Evolutionary conservation across 2,113 vertebrate genomes (phyloP).

Genomic region (Antennarius striatus): DNA sequence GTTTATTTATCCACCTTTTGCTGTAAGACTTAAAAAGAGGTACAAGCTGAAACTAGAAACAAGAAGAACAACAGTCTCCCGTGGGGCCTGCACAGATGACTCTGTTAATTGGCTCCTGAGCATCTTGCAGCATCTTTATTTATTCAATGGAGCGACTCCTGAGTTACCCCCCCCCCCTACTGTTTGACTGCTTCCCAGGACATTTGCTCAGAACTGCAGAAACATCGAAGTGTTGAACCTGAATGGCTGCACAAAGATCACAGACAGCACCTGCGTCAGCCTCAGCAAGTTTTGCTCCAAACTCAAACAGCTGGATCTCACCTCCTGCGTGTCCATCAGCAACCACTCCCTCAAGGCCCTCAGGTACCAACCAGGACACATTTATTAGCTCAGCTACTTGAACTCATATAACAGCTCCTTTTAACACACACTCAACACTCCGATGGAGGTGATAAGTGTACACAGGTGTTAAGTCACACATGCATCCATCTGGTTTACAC

Average conservation of each 20-base stretch:
- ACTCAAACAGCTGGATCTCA: conserved; percentile 93
- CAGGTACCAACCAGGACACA: conserved; percentile 78
- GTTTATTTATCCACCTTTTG: conserved; percentile 1
- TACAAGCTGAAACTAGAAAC: not conserved
- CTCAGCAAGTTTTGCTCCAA: conserved; percentile 96
- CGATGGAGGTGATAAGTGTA: not conserved
- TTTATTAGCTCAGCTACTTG: not conserved
- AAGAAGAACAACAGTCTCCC: conserved; percentile 1
- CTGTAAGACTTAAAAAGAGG: not conserved
- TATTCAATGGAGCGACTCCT: conserved; percentile 26
- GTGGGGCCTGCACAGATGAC: conserved; percentile 11
- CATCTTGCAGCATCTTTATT: conserved; percentile 24
- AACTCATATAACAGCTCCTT: no score
- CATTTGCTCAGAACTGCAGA: conserved; percentile 95
- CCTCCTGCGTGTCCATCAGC: conserved; percentile 92
- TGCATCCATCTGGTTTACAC: not conserved
- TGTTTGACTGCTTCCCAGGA: conserved; percentile 78
- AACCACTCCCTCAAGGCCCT: conserved; percentile 94
- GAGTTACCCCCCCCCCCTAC: conserved; percentile 13
- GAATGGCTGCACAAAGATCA: conserved; percentile 97
- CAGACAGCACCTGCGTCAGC: conserved; percentile 94
- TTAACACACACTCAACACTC: not conserved
- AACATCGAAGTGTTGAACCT: conserved; percentile 95
- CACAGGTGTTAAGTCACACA: not conserved
- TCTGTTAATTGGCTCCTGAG: conserved; percentile 41